Percentiles rank a stretch among this genome's conserved stretches.
These are phyloP conservation scores for Camponotus floridanus DNA, from an alignment of 1,140 invertebrate species.

Conservation along the genomic window DNA sequence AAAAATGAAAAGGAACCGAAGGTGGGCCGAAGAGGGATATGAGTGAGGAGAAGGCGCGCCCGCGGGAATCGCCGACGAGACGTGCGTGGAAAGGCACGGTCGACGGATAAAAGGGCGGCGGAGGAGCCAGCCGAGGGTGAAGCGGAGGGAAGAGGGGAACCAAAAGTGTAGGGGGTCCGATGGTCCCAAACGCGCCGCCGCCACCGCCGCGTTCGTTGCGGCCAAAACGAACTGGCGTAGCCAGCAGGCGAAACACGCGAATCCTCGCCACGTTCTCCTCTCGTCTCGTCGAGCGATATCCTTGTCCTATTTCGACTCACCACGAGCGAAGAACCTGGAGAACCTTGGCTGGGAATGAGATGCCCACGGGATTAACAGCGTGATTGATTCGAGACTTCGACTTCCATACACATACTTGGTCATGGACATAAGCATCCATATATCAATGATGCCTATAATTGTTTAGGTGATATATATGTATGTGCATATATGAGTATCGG, in stretches of 20 bases:
- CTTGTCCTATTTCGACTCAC: constrained; percentile 45
- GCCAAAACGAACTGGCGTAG: constrained; percentile 58
- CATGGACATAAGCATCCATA: not conserved
- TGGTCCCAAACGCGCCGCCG: constrained; percentile 66
- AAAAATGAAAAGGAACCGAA: constrained; percentile 38
- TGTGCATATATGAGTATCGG: not conserved
- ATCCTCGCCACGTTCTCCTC: constrained; percentile 43
- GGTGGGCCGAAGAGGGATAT: constrained; percentile 23
- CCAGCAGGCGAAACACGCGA: constrained; percentile 63
- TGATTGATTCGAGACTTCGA: constrained; percentile 39
- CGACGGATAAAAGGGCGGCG: constrained; percentile 62
- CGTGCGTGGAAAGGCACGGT: constrained; percentile 53
- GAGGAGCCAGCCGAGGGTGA: constrained; percentile 36
- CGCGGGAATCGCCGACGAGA: constrained; percentile 58
- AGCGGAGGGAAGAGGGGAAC: constrained; percentile 24
- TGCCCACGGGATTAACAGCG: constrained; percentile 13
- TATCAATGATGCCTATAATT: not conserved
- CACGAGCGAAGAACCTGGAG: not conserved
- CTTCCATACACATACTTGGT: not conserved
- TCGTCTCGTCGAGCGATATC: constrained; percentile 54
- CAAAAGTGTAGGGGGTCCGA: constrained; percentile 66
- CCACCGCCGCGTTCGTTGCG: constrained; percentile 60
- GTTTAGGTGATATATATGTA: not conserved
- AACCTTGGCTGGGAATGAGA: constrained; percentile 20
- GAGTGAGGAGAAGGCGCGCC: constrained; percentile 55